These are phyloP conservation scores for Hololepta plana DNA, from an alignment of 2,888 invertebrate species.

Conservation along the genomic window DNA sequence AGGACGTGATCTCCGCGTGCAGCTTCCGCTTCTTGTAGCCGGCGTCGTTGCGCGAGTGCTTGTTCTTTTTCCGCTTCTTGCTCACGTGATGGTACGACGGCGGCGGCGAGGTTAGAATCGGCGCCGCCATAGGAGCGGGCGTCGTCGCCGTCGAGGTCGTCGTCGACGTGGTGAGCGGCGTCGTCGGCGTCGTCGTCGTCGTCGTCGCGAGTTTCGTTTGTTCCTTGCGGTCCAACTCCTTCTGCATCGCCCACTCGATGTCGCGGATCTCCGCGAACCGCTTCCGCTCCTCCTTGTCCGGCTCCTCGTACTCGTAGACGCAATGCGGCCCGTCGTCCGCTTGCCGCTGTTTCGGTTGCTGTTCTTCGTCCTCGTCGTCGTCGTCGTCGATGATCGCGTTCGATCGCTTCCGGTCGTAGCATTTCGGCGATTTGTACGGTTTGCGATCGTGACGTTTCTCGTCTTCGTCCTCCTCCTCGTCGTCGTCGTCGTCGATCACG, in stretches of 20 bases:
- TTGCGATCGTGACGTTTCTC: conserved; percentile 18
- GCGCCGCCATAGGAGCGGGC: neutral
- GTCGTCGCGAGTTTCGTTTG: too few relatives aligned
- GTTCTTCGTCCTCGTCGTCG: conserved; percentile 9
- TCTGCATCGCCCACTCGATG: conserved; percentile 26
- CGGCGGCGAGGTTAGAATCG: too few relatives aligned
- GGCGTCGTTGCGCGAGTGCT: conserved; percentile 34
- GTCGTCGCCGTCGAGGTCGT: conserved; percentile 1
- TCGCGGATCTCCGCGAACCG: conserved; percentile 26
- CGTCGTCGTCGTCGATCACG: conserved; percentile 8
- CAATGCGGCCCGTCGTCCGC: conserved; percentile 14
- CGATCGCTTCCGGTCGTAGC: conserved; percentile 7
- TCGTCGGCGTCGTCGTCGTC: neutral
- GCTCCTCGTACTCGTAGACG: conserved; percentile 24
- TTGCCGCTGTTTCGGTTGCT: conserved; percentile 8
- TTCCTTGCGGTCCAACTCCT: conserved; percentile 21
- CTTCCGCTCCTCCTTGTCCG: conserved; percentile 25
- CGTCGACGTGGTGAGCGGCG: neutral
- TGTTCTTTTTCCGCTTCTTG: conserved; percentile 36
- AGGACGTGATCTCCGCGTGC: conserved; percentile 34
- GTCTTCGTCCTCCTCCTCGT: conserved; percentile 12
- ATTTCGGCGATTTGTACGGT: conserved; percentile 14
- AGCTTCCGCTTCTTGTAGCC: conserved; percentile 31
- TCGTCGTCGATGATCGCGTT: conserved; percentile 12
- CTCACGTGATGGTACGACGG: conserved; percentile 25